Base-by-base conservation (phyloP, 2,888 invertebrate genomes). In the Sclerodermus sp. region DNA sequence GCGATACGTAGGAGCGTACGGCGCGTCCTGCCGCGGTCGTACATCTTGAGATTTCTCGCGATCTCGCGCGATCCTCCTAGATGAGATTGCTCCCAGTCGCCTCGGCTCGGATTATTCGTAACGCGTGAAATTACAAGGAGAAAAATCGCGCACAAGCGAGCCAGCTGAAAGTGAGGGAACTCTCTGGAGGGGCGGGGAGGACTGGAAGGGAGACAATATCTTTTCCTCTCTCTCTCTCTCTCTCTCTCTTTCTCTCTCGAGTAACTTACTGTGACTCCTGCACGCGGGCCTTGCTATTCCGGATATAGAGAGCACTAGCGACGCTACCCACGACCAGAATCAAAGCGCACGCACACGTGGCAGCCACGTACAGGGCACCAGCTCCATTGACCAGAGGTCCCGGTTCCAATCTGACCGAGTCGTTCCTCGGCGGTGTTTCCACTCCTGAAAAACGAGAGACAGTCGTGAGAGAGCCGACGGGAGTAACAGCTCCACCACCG, bases 301-400 rank as follows among this genome's bases (percentile, higher is more conserved):
- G 81, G 51, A 85, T 82, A 68, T 87, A 88, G 61, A 87, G 71
- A 6, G 86, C 85, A 2, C 89, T 85, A 1, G 87, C 87, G 1
- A 87, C 86, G 18, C 87, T 85, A 0, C 88, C 84, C 13, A 90
- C 82, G 48, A 84, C 76, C 15, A 86, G 83, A 42, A 88, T 79
- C 43, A 89, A 82, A 12, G 87, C 90, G 46, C 90, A 86, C 0
- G 91, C 91, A 78, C 90, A 90, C 32, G 90, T 91, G 0, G 91
- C 89, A 0, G 91, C 91, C 2, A 92, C 87, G 70, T 92, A 87
- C 52, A 91, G 79, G 1, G 88, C 87, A 1, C 87, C 87, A 16
- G 86, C 85, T 13, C 87, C 83, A 23, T 84, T 83, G 23, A 83
- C 81, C 23, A 85, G 78, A 1, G 84, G 85, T 55, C 87, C 89